Evolutionary conservation across 2,888 invertebrate species (phyloP), one percentile per base, ranked within the genome.

Genomic region (Sarcophaga rosellei): DNA sequence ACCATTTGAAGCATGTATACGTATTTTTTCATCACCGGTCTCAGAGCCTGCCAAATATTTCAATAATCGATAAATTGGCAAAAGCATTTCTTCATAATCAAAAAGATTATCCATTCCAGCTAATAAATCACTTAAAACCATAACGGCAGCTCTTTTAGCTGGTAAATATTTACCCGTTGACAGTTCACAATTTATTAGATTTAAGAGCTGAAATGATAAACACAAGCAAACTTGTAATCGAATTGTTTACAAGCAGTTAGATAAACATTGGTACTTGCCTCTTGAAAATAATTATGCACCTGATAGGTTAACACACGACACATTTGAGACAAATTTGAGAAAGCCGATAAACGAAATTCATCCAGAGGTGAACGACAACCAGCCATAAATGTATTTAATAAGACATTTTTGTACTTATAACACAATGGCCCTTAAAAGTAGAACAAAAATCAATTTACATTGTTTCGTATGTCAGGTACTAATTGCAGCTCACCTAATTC

Each of bases 281-380:
- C 93, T 81, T 93, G 90, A 76, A 93, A 93, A 85, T 92, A 93
- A 62, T 89, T 89, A 6, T 93, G 92, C 20, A 93, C 92, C 87
- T 93, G 93, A 86, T 92, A 93, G 5, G 90, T 88, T 25, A 93
- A 87, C n/a, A 91, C 86, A 2, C 91, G 90, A 53, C 92, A 92
- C 53, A 93, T 79, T 45, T 92, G 92, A 15, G 93, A 91, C 57
- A 93, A 88, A 85, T 93, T 93, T 5, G 93, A 90, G 81, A 91
- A 91, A 1, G 93, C 91, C 0, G 93, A 93, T 87, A 90, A 90
- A 3, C 93, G 91, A 66, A 93, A 92, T 84, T 93, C 93, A 84
- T 93, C 88, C 11, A 89, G 68, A 0, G 88, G 57, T 3, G 91
- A 92, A 3, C 90, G 90, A 4, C 90, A 89, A 1, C 93, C 93